These are phyloP conservation scores for Temnothorax longispinosus DNA, from an alignment of 1,140 invertebrate species.

Conservation along the genomic window DNA sequence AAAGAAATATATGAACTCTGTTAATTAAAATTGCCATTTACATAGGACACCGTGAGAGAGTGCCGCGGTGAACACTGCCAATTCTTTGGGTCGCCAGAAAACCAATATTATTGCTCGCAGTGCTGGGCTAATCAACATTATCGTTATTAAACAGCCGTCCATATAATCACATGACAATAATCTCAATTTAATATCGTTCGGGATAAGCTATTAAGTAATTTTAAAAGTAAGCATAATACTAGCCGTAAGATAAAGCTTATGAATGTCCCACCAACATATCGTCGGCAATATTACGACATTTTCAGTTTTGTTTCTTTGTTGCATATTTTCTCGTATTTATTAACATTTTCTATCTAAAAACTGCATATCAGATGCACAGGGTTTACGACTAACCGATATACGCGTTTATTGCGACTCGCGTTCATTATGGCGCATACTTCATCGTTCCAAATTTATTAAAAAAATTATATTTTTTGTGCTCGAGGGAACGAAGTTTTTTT, in stretches of 20 bases:
- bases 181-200: constrained; percentile 70
- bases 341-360: constrained; percentile 19
- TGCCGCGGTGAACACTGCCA: constrained; percentile 83
- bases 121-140: constrained; percentile 82
- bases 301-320: constrained; percentile 33
- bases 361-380: constrained; percentile 69
- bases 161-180: constrained; percentile 82
- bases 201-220: constrained; percentile 64
- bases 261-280: constrained; percentile 43
- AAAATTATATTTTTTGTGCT: neutral
- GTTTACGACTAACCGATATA: constrained; percentile 31
- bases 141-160: constrained; percentile 76
- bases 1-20: neutral
- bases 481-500: constrained; percentile 4
- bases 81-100: constrained; percentile 83
- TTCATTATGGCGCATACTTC: neutral
- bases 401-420: neutral
- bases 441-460: neutral
- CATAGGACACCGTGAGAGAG: constrained; percentile 73
- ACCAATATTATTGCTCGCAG: constrained; percentile 83
- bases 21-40: constrained; percentile 7
- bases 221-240: constrained; percentile 45
- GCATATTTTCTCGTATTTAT: constrained; percentile 46
- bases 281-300: neutral
- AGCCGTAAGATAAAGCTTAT: constrained; percentile 54